A percentile compares a stretch with the other conserved stretches of the same genome.
Evolutionary conservation across 2,113 vertebrate genomes (phyloP).

Genomic region (Thamnaconus septentrionalis): DNA sequence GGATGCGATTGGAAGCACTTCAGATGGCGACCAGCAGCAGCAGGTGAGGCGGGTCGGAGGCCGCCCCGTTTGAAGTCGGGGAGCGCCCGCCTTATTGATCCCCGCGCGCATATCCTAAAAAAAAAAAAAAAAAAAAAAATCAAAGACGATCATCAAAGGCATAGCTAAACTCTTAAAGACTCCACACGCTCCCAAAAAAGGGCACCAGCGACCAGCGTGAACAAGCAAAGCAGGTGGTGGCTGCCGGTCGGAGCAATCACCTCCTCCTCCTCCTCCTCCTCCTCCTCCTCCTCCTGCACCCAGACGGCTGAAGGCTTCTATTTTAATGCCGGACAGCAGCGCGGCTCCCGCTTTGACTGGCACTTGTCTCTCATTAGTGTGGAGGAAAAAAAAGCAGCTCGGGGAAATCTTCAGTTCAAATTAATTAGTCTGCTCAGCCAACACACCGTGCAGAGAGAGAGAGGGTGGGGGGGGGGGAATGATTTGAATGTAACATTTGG

Average conservation of each 20-base stretch:
- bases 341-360: conserved; percentile 55
- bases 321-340: conserved; percentile 62
- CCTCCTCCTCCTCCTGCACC: conserved; percentile 49
- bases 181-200: conserved; percentile 66
- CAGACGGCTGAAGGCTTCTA: conserved; percentile 57
- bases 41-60: conserved; percentile 74
- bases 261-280: conserved; percentile 33
- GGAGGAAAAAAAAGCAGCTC: conserved; percentile 33
- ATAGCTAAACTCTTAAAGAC: conserved; percentile 79
- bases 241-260: conserved; percentile 59
- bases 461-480: conserved; percentile 27
- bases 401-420: conserved; percentile 50
- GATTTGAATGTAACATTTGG: conserved; percentile 26
- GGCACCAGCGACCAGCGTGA: conserved; percentile 72
- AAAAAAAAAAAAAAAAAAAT: conserved; percentile 36
- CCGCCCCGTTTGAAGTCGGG: conserved; percentile 81
- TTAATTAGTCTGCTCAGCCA: conserved; percentile 41
- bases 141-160: conserved; percentile 81
- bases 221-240: conserved; percentile 80
- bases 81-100: conserved; percentile 75
- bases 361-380: conserved; percentile 57
- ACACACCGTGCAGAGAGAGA: conserved; percentile 2
- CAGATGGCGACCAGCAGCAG: conserved; percentile 84
- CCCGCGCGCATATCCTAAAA: conserved; percentile 78
- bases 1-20: conserved; percentile 81